These are phyloP conservation scores for Plutella xylostella DNA, from an alignment of 2,888 invertebrate genomes.

Conservation along the genomic window DNA sequence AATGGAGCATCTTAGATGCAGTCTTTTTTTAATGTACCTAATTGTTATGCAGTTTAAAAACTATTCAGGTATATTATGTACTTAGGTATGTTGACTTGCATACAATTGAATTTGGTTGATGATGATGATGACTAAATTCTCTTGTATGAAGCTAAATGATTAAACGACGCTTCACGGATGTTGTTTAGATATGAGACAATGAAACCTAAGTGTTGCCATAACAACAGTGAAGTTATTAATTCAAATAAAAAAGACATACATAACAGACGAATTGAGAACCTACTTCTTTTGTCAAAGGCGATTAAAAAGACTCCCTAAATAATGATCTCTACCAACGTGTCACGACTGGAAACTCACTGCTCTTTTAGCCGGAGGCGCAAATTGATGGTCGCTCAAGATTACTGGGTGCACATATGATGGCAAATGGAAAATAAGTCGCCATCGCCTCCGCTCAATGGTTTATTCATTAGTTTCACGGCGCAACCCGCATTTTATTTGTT, in stretches of 20 bases:
- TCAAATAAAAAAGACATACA: too few relatives aligned
- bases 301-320: too few relatives aligned
- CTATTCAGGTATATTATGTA: not conserved
- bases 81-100: not conserved
- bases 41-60: not conserved
- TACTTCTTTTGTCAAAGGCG: too few relatives aligned
- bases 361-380: conserved; percentile 4
- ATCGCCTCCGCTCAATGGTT: conserved; percentile 9
- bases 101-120: not conserved
- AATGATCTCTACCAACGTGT: too few relatives aligned
- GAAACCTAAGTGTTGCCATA: too few relatives aligned
- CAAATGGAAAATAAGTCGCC: conserved; percentile 13
- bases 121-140: too few relatives aligned
- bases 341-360: not conserved
- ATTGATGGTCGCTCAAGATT: conserved; percentile 13
- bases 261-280: too few relatives aligned
- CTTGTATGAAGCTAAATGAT: too few relatives aligned
- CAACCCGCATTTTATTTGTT: not conserved
- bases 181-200: too few relatives aligned
- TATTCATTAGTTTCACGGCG: conserved; percentile 12
- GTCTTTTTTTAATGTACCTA: not conserved
- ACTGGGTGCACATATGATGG: conserved; percentile 11
- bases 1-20: not conserved
- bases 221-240: too few relatives aligned
- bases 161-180: too few relatives aligned